Conservation (phyloP, 1,140 invertebrate species). For the Neomicropteryx cornuta region DNA sequence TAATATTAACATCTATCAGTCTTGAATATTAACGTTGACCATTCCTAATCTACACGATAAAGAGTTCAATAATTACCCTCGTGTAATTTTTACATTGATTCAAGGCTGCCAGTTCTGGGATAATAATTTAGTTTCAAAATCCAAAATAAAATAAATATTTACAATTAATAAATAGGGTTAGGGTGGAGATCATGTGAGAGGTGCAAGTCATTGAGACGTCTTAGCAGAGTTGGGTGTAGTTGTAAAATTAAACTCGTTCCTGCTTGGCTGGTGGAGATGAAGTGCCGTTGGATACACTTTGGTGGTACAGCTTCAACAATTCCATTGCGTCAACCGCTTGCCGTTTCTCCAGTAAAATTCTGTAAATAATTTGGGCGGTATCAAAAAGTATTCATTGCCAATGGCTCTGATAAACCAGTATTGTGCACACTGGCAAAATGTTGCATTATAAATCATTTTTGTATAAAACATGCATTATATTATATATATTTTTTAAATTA, state of each 20-base stretch:
- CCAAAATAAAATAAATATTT: neutral
- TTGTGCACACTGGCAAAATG: neutral
- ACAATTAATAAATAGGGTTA: constrained; percentile 8
- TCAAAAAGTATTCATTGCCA: neutral
- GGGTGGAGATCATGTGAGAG: constrained; percentile 11
- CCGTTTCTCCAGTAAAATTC: constrained; percentile 62
- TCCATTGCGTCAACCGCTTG: constrained; percentile 76
- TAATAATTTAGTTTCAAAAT: neutral
- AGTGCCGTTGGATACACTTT: constrained; percentile 37
- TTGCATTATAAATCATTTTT: neutral
- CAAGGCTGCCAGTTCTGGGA: constrained; percentile 1
- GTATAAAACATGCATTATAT: neutral
- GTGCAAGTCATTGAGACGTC: too few species aligned
- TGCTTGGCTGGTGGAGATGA: constrained; percentile 30
- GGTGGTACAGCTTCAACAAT: constrained; percentile 49
- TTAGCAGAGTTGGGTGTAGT: neutral
- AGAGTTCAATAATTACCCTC: neutral
- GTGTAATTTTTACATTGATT: too few species aligned
- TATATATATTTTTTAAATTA: neutral
- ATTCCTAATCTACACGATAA: constrained; percentile 15
- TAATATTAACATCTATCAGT: constrained; percentile 43
- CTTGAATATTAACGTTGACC: constrained; percentile 44
- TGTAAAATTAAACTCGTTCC: constrained; percentile 27
- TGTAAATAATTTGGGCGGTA: constrained; percentile 21
- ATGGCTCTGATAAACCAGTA: neutral